Base-by-base conservation (phyloP, 1,140 invertebrate genomes). In the Thaumetopoea pityocampa region DNA sequence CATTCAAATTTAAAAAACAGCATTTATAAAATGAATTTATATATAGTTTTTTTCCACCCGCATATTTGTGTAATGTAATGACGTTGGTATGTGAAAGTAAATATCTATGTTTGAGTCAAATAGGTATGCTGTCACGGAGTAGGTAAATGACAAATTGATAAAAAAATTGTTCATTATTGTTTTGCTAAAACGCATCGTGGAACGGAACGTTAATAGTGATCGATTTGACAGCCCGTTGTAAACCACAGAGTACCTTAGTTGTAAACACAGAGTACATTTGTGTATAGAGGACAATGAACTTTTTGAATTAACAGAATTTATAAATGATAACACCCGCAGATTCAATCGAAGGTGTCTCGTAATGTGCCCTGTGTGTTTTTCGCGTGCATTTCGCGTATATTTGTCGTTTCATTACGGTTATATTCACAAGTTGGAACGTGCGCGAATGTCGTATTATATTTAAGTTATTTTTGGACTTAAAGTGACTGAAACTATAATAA, bases 221-320 rank as follows among this genome's bases (percentile, higher is more conserved):
- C 51, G 65, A 65, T 67, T 62, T 73, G 67, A 68, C 64, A 51
- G 17, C 59, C 57, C 12, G 28, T 63, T 64, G 68, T 78, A 78
- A 78, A 78, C n/a, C 73, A 78, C 22, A 9, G 40, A 59, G 70
- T 68, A 59, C 67, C 70, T n/a, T n/a, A n/a, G n/a, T n/a, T n/a
- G n/a, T 78, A 78, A 78, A 78, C 73, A 78, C 22, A 9, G 40
- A 59, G 70, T 68, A 59, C 67, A 73, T n/a, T n/a, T n/a, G n/a
- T n/a, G n/a, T n/a, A n/a, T n/a, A n/a, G n/a, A n/a, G n/a, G n/a
- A n/a, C n/a, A n/a, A 64, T 78, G 70, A 77, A 78, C 73, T 55
- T 35, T 43, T 56, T 55, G 42, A 48, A 46, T 47, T 50, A 17
- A 22, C 14, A 6, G 14, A 32, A 67, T 59, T 62, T 51, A 48